Conservation (phyloP, 2,888 invertebrate species). For the Rhamnusium bicolor region DNA sequence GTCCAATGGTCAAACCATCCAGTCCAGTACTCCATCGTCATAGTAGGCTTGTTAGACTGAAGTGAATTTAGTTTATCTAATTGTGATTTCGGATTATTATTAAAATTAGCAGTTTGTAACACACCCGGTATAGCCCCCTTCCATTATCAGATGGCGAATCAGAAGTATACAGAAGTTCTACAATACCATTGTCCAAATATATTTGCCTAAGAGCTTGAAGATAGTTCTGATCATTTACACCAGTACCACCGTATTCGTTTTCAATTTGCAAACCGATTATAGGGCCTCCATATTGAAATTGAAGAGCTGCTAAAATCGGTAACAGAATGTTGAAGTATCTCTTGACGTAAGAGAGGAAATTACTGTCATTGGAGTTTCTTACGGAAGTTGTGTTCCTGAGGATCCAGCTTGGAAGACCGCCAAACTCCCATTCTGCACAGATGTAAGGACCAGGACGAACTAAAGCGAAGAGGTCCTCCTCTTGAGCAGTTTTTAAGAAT, state of each 20-base stretch:
- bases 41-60: constrained; percentile 72
- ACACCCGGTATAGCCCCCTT: constrained; percentile 68
- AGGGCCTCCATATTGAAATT: constrained; percentile 85
- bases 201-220: constrained; percentile 68
- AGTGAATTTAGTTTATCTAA: constrained; percentile 67
- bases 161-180: constrained; percentile 73
- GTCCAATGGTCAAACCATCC: constrained; percentile 76
- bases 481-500: not conserved
- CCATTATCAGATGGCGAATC: constrained; percentile 64
- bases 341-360: constrained; percentile 66
- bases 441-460: not conserved
- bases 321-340: constrained; percentile 73
- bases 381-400: constrained; percentile 7
- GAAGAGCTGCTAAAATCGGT: constrained; percentile 70
- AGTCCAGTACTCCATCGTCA: constrained; percentile 76
- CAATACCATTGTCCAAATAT: constrained; percentile 65
- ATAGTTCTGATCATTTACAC: constrained; percentile 67
- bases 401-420: not conserved
- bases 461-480: not conserved
- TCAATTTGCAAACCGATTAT: constrained; percentile 92
- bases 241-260: constrained; percentile 90
- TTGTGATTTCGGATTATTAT: constrained; percentile 68
- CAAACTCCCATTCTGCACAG: constrained; percentile 1
- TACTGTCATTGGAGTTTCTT: constrained; percentile 22
- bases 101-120: constrained; percentile 74